phyloP scores from a whole-genome alignment of 1,140 invertebrate species.

The Conus betulinus region DNA sequence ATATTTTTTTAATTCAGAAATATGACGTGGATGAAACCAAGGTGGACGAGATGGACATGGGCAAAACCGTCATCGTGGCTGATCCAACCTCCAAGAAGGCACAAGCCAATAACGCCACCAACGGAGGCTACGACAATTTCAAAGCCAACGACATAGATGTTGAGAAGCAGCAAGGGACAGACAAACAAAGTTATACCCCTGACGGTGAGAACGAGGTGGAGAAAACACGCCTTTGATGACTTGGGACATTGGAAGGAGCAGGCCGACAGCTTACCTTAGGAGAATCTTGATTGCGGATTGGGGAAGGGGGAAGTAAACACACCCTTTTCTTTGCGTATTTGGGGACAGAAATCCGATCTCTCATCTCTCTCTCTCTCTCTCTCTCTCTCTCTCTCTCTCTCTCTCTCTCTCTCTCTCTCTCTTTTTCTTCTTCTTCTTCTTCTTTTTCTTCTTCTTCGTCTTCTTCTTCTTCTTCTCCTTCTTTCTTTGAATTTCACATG shows the following conservation, averaged over 20 bases:
- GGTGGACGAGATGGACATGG: background rate
- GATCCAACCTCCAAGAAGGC: background rate
- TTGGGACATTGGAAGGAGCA: no score
- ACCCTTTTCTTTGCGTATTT: no score
- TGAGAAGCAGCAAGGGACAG: background rate
- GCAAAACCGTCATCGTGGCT: background rate
- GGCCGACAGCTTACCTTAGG: no score
- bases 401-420: background rate
- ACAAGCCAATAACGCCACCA: background rate
- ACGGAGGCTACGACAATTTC: background rate
- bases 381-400: background rate
- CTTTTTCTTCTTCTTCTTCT: background rate
- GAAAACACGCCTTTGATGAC: background rate
- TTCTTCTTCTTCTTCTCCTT: background rate
- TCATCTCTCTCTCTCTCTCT: no score
- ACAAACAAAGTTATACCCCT: background rate
- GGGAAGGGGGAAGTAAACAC: no score
- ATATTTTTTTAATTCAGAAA: constrained; percentile 11
- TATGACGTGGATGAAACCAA: background rate
- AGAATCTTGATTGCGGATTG: no score
- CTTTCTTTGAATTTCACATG: background rate
- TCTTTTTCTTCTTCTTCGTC: background rate
- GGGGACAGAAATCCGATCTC: no score
- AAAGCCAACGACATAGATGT: background rate
- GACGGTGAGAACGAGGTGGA: background rate